Conservation (phyloP, 2,797 vertebrate genomes). For the Anniella stebbinsi region DNA sequence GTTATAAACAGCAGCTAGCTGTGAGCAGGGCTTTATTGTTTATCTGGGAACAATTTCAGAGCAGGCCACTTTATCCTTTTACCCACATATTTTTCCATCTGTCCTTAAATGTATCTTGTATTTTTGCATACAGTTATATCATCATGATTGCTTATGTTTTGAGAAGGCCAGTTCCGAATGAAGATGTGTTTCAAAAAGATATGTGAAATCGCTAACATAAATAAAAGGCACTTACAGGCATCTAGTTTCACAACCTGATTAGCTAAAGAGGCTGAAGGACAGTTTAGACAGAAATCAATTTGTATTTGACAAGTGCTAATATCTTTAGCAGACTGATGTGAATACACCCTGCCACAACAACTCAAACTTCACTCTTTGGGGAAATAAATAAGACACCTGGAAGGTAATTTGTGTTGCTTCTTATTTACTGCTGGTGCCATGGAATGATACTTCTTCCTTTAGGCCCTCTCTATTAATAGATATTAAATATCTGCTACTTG, state of each 20-base stretch:
- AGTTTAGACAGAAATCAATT: constrained; percentile 49
- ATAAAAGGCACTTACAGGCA: constrained; percentile 10
- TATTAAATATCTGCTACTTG: background rate
- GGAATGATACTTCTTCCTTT: constrained; percentile 10
- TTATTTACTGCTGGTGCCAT: constrained; percentile 12
- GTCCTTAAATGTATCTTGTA: constrained; percentile 24
- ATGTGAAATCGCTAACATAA: background rate
- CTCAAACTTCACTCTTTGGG: constrained; percentile 39
- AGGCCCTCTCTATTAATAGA: background rate
- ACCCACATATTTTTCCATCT: background rate
- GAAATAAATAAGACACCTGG: constrained; percentile 46
- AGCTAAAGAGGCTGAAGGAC: constrained; percentile 49
- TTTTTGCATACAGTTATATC: constrained; percentile 15
- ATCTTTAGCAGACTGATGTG: constrained; percentile 6
- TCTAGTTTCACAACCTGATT: constrained; percentile 35
- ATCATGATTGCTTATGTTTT: background rate
- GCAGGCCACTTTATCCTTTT: background rate
- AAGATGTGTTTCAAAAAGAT: background rate
- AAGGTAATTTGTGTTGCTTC: constrained; percentile 23
- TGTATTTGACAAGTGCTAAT: constrained; percentile 61
- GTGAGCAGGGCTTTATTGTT: background rate
- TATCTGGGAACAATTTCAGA: constrained; percentile 5
- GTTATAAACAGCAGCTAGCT: constrained; percentile 48
- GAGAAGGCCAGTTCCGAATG: background rate
- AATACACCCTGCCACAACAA: constrained; percentile 34